Base-by-base conservation (phyloP, 1,140 invertebrate species). In the Euwallacea similis region DNA sequence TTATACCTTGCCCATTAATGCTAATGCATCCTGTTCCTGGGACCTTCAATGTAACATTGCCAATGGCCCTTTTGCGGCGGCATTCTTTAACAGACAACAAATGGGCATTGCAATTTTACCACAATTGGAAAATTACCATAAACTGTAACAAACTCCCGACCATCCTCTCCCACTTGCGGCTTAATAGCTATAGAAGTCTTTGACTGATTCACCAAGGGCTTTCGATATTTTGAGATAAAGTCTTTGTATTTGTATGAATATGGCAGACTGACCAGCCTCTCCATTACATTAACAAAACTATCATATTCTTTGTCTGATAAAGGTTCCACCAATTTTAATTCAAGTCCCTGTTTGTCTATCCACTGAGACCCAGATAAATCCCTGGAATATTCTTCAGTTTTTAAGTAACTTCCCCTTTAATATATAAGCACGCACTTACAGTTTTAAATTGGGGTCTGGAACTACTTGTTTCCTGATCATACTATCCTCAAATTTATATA, bases 11-110 rank as follows among this genome's bases (percentile, higher is more conserved):
- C 13, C 89, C 91, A 84, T 98, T 97, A 54, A 98, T 92, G 21
- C 81, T 87, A 66, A 97, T 87, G 77, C 89, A 86, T 10, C 96
- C 96, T 44, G 90, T 89, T 13, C 96, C 96, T 62, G 93, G 89
- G 7, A 86, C 88, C 63, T 81, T 83, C 2, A 95, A 77, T 13
- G 85, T 91, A 0, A 94, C 91, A 74, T 84, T 79, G 0, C 86
- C 94, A 75, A 84, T 82, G 0, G 90, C 85, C 59, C 81, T 82
- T 81, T 96, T 97, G 70, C 93, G 85, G 59, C 87, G 79, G 78
- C 87, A 90, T 78, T 90, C 93, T 92, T 80, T 76, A 75, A 75
- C 4, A 33, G 21, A 33, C 21, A 33, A 53, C 13, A 56, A 10
- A 13, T 56, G 4, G 4, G 2, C 10, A 16, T 56, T 3, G 9